Conservation (phyloP, 2,113 vertebrate species). For the Lichenostomus cassidix region DNA sequence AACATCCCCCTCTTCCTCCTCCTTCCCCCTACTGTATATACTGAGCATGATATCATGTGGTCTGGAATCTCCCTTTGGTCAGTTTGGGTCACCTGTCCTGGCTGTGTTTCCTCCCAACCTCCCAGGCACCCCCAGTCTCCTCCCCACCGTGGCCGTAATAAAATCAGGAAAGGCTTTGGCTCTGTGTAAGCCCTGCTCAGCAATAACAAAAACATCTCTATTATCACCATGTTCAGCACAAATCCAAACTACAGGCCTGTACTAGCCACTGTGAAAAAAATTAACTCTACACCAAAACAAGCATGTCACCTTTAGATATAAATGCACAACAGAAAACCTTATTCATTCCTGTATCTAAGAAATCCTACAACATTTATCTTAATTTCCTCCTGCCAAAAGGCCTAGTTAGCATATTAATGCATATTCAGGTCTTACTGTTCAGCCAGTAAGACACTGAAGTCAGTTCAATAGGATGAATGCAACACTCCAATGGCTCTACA, state of each 20-base stretch:
- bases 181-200: background rate
- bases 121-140: background rate
- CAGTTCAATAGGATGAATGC: conserved; percentile 27
- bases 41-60: too few relatives aligned
- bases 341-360: conserved; percentile 3
- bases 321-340: background rate
- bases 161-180: background rate
- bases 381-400: conserved; percentile 14
- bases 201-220: background rate
- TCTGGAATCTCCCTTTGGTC: background rate
- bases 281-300: background rate
- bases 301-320: background rate
- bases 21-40: rapidly evolving
- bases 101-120: background rate
- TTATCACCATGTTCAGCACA: background rate
- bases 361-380: conserved; percentile 11
- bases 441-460: conserved; percentile 29
- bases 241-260: background rate
- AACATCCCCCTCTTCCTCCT: rapidly evolving
- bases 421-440: conserved; percentile 3
- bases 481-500: background rate
- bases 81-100: background rate
- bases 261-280: background rate
- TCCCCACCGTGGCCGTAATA: rapidly evolving
- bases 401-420: conserved; percentile 53